phyloP scores from a whole-genome alignment of 2,888 invertebrate species.

The Tryphoninae sp. region DNA sequence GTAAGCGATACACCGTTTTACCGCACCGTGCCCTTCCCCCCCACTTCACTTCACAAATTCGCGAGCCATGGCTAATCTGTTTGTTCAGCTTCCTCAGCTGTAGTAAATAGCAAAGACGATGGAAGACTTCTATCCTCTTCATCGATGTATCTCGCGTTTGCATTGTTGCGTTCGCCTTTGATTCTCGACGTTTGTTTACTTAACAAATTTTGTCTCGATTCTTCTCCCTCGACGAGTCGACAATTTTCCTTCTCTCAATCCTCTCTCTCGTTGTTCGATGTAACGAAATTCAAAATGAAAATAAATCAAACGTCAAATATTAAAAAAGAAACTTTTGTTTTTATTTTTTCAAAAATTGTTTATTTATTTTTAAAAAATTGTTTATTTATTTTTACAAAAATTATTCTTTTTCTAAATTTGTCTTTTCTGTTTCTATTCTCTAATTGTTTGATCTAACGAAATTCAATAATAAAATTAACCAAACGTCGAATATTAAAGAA shows the following conservation, averaged over 20 bases:
- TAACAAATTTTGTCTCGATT: neutral
- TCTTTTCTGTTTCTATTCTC: too few relatives aligned
- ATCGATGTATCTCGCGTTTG: neutral
- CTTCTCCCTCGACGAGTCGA: too few relatives aligned
- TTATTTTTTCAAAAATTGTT: too few relatives aligned
- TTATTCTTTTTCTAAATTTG: too few relatives aligned
- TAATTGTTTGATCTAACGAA: too few relatives aligned
- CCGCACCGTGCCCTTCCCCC: neutral
- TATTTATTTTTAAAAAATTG: too few relatives aligned
- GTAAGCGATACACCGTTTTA: slow-evolving; percentile 52
- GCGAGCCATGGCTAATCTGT: slow-evolving; percentile 55
- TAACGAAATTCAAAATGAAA: neutral
- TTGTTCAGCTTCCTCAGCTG: slow-evolving; percentile 46
- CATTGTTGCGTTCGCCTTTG: neutral
- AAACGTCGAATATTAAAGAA: too few relatives aligned
- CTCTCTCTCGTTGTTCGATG: too few relatives aligned
- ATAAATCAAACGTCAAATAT: neutral
- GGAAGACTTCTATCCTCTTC: neutral
- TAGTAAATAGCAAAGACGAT: slow-evolving; percentile 27
- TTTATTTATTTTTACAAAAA: too few relatives aligned
- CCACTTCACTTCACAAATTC: slow-evolving; percentile 10
- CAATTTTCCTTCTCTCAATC: too few relatives aligned
- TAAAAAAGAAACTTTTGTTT: too few relatives aligned
- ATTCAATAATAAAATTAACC: too few relatives aligned
- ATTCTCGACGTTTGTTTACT: neutral